Conservation (phyloP, 92 coral and sea anemone species). For the Zoanthus solanderi region DNA sequence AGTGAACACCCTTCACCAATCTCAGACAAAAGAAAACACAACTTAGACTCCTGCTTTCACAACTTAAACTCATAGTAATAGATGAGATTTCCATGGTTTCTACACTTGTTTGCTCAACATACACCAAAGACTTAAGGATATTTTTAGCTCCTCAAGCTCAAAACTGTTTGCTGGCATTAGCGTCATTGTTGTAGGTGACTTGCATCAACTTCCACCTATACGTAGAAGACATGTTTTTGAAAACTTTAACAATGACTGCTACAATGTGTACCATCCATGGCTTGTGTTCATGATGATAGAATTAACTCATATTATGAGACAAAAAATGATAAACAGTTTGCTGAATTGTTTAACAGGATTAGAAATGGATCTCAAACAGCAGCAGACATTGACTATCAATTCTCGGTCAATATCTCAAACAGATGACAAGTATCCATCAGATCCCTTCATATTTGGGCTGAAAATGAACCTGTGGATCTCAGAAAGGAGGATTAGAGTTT, state of each 20-base stretch:
- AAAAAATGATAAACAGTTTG: constrained; percentile 42
- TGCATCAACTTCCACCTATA: not conserved
- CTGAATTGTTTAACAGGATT: constrained; percentile 49
- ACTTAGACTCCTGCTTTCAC: constrained; percentile 45
- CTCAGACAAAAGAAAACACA: constrained; percentile 66
- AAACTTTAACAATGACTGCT: constrained; percentile 44
- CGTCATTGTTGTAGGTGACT: constrained; percentile 5
- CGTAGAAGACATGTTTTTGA: constrained; percentile 55
- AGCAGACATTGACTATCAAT: constrained; percentile 27
- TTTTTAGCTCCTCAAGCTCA: constrained; percentile 60
- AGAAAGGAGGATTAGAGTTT: not conserved
- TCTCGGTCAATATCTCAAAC: constrained; percentile 4
- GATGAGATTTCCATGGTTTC: constrained; percentile 45
- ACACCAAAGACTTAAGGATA: constrained; percentile 65
- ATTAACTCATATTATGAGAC: constrained; percentile 68
- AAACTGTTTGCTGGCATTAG: constrained; percentile 8
- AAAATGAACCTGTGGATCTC: not conserved
- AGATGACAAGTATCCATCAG: constrained; percentile 1
- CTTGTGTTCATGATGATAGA: constrained; percentile 41
- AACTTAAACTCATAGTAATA: constrained; percentile 46
- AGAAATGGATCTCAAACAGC: constrained; percentile 68
- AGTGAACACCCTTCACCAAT: constrained; percentile 60
- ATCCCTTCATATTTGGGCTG: not conserved
- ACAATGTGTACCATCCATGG: constrained; percentile 12
- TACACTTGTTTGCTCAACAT: constrained; percentile 56